Evolutionary conservation across 2,888 invertebrate species (phyloP), one percentile per base, ranked within the genome.

Genomic region (Stenichneumon culpator): DNA sequence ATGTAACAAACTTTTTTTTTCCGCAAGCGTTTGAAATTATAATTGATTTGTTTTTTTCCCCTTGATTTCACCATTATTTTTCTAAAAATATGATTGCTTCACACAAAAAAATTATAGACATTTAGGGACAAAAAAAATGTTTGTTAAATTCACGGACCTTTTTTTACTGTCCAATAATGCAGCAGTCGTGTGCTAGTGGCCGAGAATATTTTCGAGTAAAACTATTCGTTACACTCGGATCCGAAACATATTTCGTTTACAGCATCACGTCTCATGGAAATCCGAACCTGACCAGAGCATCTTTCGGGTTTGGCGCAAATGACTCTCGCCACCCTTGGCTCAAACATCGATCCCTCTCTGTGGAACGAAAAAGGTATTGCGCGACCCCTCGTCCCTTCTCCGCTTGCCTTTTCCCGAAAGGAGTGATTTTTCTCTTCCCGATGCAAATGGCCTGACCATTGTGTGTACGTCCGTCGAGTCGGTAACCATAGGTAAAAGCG

Each of bases 371-470:
- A 74, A 79, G 44, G 60, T 54, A 36, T 72, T 25, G 67, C 70
- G 50, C 19, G 19, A 60, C 22, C 52, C 39, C 44, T 63, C 4
- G 25, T 50, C 16, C 22, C n/a, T 36, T 44, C 63, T 47, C 54
- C 47, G 65, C 73, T 68, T 50, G 79, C 65, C 85, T 79, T 74
- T 85, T 85, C 70, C 19, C 67, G 79, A 81, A 80, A 78, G 83
- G 85, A 85, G 83, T 83, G 79, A 85, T 80, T 83, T 82, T 78
- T 79, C 77, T 79, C 44, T 67, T 73, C 69, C 36, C 22, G 79
- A 86, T 81, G 86, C 79, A 86, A 87, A 86, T 86, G 84, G 80
- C 57, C 19, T 14, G 50, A 25, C 69, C 72, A 87, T 87, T 86
- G 86, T 86, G 65, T 75, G 54, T 32, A 9, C n/a, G 57, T 75